Evolutionary conservation across 1,140 invertebrate species (phyloP).

Genomic region (Muscidifurax raptorellus): DNA sequence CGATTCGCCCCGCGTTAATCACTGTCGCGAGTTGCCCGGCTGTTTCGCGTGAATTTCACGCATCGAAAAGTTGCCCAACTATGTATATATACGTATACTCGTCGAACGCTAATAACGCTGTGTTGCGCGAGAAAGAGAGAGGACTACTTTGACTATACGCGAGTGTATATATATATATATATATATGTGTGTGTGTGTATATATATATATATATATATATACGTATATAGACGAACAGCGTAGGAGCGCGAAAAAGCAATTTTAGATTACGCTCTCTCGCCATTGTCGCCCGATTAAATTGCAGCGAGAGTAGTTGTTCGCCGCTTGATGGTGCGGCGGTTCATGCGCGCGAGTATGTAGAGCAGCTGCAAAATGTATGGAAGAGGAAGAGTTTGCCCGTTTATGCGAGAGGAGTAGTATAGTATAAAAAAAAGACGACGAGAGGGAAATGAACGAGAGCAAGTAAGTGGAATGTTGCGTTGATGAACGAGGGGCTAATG

Average conservation of each 20-base stretch:
- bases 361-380: background rate
- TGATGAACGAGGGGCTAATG: no score
- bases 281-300: constrained; percentile 37
- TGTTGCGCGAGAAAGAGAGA: background rate
- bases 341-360: background rate
- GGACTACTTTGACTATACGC: background rate
- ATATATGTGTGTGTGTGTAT: background rate
- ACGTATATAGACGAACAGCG: no score
- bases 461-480: no score
- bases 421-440: background rate
- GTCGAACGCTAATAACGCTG: constrained; percentile 43
- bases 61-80: constrained; percentile 32
- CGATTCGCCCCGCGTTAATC: constrained; percentile 31
- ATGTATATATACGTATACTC: background rate
- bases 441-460: background rate
- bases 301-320: constrained; percentile 2
- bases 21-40: constrained; percentile 39
- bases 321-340: background rate
- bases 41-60: constrained; percentile 49
- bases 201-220: background rate
- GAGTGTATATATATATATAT: no score
- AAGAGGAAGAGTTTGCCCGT: background rate
- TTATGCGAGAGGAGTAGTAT: background rate
- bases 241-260: constrained; percentile 18
- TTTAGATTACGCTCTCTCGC: constrained; percentile 19